Base-by-base conservation (phyloP, 2,888 invertebrate genomes). In the Drosophila meridionalis region DNA sequence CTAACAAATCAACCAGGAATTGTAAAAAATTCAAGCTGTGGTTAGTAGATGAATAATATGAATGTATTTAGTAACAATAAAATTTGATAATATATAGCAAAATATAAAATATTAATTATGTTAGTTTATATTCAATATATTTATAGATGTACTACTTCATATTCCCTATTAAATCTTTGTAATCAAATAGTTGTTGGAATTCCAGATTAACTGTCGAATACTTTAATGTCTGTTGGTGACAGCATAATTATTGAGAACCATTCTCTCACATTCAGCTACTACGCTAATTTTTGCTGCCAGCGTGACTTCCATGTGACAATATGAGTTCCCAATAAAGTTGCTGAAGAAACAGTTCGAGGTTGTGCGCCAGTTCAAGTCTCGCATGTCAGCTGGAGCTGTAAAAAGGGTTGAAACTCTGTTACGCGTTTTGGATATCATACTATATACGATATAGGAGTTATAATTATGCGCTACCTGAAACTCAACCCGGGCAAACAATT, bases 191-290 rank as follows among this genome's bases (percentile, higher is more conserved):
- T 45, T 63, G 32, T 38, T 43, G 48, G 11, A 11, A 28, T 20
- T n/a, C 20, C 38, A 8, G 14, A 8, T 38, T 12, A 7, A 36
- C 20, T n/a, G 20, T 12, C 34, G 52, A 52, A 52, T 34, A 4
- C 4, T 8, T 11, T 50, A 63, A 61, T 70, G 55, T 48, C 77
- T 87, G 88, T 50, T 69, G 67, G 55, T 89, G 90, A 88, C 90
- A 90, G 83, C 75, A 67, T 83, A 88, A 87, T 87, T 88, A 87
- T 80, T 82, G 59, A 73, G 64, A 58, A 69, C 62, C 60, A 43
- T 53, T 76, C 12, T 32, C 57, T 57, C 63, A 40, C 34, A 52
- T 32, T 26, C 32, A 20, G 34, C 8, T 34, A 42, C 9, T 4
- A 36, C 14, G 56, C 56, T 50, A 36, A 71, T 38, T 52, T 62